phyloP scores from a whole-genome alignment of 2,888 invertebrate genomes.

The Spatulosminthurus flaviceps region DNA sequence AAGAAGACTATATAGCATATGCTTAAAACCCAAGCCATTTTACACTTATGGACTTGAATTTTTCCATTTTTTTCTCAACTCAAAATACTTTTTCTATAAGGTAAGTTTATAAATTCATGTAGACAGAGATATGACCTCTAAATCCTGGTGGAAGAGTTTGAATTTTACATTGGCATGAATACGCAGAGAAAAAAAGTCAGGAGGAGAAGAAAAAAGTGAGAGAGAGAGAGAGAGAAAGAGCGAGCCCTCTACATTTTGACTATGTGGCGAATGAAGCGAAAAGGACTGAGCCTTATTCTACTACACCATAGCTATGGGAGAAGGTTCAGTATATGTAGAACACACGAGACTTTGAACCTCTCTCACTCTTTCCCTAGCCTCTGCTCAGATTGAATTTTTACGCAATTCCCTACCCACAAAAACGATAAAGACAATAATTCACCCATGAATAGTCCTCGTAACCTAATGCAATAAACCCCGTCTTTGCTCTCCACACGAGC shows the following conservation, averaged over 20 bases:
- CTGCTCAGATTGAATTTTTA: slow-evolving; percentile 43
- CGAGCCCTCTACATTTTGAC: slow-evolving; percentile 3
- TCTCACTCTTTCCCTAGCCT: slow-evolving; percentile 34
- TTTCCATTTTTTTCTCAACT: not conserved
- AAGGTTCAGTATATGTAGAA: not conserved
- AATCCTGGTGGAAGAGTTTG: not conserved
- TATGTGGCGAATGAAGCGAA: slow-evolving; percentile 18
- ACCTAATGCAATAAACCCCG: slow-evolving; percentile 56
- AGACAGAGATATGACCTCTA: not conserved
- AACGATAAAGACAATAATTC: slow-evolving; percentile 55
- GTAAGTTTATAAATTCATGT: not conserved
- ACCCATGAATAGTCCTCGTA: slow-evolving; percentile 56
- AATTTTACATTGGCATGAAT: slow-evolving; percentile 12
- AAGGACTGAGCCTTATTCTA: not conserved
- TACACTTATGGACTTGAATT: not conserved
- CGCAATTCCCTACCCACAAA: slow-evolving; percentile 36
- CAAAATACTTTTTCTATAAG: not conserved
- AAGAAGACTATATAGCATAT: not conserved
- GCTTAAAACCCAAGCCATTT: not conserved
- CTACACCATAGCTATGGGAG: too few species aligned
- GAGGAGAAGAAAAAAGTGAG: too few species aligned
- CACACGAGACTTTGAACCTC: not conserved
- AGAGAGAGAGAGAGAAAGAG: too few species aligned
- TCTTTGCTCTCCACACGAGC: slow-evolving; percentile 44
- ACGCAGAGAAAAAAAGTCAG: not conserved